Base-by-base conservation (phyloP, 2,888 invertebrate species). In the Archips xylosteana region DNA sequence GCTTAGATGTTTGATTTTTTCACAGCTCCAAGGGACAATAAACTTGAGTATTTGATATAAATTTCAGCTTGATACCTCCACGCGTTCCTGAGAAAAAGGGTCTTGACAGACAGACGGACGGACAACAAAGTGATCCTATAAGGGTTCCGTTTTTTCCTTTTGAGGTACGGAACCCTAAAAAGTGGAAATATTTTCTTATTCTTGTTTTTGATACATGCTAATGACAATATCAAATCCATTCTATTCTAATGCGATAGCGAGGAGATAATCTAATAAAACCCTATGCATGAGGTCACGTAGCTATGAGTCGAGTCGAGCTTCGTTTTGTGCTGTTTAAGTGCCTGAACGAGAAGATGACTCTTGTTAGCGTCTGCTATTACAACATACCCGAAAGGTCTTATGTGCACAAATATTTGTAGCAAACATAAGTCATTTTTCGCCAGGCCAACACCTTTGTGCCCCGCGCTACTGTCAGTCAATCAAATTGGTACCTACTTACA, bases 271-370 rank as follows among this genome's bases (percentile, higher is more conserved):
- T 63, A 63, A 63, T 47, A 13, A 47, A 47, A 63, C 47, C 62
- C 34, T 32, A 3, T 12, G 51, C 65, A 51, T 49, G 64, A 65
- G 49, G 49, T 65, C 64, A 65, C n/a, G 51, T 65, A 36, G 13
- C 34, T 23, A 13, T 15, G 12, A 4, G 12, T 32, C 47, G 63
- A 63, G 47, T 63, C 63, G 47, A 32, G 45, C 47, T 63, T 63
- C 65, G 51, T 51, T 65, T 65, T 65, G 65, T 65, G 65, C 13
- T n/a, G 64, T 51, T 65, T 65, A 65, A 65, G 65, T 65, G 65
- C 65, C 65, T 65, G 65, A 65, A 65, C 65, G 51, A 65, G 65
- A 65, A 65, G 65, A 65, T 65, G 65, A 65, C 65, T n/a, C 49
- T 65, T 65, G 65, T 65, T 65, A 65, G 36, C 51, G 65, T 65